phyloP scores from a whole-genome alignment of 2,888 invertebrate genomes.

The Colostygia pectinataria region DNA sequence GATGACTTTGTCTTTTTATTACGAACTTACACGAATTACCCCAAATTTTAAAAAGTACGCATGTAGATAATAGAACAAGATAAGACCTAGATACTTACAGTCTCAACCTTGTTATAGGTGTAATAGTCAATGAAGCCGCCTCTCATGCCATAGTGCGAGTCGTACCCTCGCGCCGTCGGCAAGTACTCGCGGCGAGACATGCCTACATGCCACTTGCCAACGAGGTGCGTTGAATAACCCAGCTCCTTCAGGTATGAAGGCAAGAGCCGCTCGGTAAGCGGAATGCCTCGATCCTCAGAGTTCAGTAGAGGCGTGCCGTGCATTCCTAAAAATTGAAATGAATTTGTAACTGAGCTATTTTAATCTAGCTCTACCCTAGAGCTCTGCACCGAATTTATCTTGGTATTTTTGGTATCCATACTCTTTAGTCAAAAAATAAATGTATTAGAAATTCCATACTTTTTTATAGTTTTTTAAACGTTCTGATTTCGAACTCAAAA shows the following conservation, averaged over 20 bases:
- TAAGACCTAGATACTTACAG: slow-evolving; percentile 49
- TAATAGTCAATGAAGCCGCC: slow-evolving; percentile 91
- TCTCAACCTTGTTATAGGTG: slow-evolving; percentile 71
- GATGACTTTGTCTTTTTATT: no score
- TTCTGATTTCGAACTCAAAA: no score
- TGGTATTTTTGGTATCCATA: no score
- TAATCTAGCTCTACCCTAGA: no score
- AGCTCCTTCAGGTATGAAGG: slow-evolving; percentile 84
- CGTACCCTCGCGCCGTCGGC: slow-evolving; percentile 90
- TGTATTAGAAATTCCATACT: no score
- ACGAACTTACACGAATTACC: no score
- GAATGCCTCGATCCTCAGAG: slow-evolving; percentile 74
- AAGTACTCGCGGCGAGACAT: slow-evolving; percentile 87
- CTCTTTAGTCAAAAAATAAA: no score
- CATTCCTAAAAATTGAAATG: slow-evolving; percentile 72
- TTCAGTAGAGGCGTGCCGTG: slow-evolving; percentile 69
- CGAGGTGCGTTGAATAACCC: slow-evolving; percentile 91
- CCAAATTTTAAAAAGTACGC: no score
- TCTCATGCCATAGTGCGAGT: slow-evolving; percentile 90
- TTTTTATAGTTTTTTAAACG: no score
- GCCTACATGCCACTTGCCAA: slow-evolving; percentile 97
- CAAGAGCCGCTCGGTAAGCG: slow-evolving; percentile 79
- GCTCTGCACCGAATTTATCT: no score
- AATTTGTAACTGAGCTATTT: no score
- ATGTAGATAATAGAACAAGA: no score